A percentile compares a stretch with the other conserved stretches of the same genome.
phyloP scores from a whole-genome alignment of 2,888 invertebrate genomes.

The Cephalotes varians region DNA sequence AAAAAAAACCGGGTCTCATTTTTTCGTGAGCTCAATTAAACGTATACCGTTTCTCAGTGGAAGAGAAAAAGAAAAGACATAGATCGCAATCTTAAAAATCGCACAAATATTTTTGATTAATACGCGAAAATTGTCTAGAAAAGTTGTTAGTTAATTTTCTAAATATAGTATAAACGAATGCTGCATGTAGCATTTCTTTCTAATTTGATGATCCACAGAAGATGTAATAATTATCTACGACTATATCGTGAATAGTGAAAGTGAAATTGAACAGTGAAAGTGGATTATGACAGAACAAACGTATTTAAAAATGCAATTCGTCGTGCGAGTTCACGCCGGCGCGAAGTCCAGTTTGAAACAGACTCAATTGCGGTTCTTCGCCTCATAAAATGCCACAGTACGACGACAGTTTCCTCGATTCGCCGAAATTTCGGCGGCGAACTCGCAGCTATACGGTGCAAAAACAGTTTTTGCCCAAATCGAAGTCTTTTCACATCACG shows the following conservation, averaged over 20 bases:
- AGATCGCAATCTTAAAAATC: background rate
- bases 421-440: conserved; percentile 83
- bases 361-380: conserved; percentile 26
- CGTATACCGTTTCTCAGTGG: background rate
- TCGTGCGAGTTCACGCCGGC: background rate
- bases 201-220: background rate
- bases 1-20: conserved; percentile 23
- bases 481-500: conserved; percentile 81
- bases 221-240: background rate
- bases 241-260: conserved; percentile 17
- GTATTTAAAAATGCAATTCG: conserved; percentile 16
- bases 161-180: background rate
- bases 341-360: background rate
- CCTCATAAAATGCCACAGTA: conserved; percentile 82
- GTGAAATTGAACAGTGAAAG: conserved; percentile 36
- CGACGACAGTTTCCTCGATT: conserved; percentile 84
- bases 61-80: background rate
- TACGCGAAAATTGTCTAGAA: background rate
- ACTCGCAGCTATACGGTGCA: conserved; percentile 83
- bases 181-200: background rate
- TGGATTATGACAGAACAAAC: conserved; percentile 1
- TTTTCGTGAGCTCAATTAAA: conserved; percentile 6
- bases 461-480: conserved; percentile 81
- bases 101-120: background rate
- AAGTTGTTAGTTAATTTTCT: background rate